phyloP scores from a whole-genome alignment of 2,888 invertebrate genomes.

The Dermolepida albohirtum region DNA sequence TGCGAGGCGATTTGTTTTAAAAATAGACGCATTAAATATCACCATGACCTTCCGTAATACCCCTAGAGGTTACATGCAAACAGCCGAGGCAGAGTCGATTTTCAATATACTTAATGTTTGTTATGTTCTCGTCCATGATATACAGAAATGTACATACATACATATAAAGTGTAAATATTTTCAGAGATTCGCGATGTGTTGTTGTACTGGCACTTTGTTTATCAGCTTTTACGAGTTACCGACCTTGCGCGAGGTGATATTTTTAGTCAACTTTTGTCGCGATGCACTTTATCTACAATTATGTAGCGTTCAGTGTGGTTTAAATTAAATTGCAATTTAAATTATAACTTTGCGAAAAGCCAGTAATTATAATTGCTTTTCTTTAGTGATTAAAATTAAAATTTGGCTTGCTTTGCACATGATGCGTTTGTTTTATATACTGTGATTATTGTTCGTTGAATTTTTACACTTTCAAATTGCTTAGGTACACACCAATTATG shows the following conservation, averaged over 20 bases:
- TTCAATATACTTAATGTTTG: not conserved
- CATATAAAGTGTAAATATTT: constrained; percentile 8
- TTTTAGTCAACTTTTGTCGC: constrained; percentile 7
- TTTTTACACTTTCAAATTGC: too few species aligned
- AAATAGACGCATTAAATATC: constrained; percentile 24
- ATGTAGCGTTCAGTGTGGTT: not conserved
- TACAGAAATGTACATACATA: constrained; percentile 6
- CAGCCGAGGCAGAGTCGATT: constrained; percentile 1
- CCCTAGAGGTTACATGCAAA: constrained; percentile 7
- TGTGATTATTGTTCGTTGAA: too few species aligned
- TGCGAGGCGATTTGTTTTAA: constrained; percentile 1
- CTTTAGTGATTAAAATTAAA: too few species aligned
- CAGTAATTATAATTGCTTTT: too few species aligned
- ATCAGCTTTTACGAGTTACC: not conserved
- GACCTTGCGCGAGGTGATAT: constrained; percentile 20
- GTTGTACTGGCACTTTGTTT: not conserved
- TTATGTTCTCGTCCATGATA: constrained; percentile 2
- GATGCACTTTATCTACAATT: constrained; percentile 5
- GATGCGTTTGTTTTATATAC: too few species aligned
- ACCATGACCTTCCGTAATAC: constrained; percentile 28
- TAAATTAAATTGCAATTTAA: constrained; percentile 5
- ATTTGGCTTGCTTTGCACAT: too few species aligned
- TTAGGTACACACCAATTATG: too few species aligned
- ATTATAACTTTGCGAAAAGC: not conserved
- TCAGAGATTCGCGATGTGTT: constrained; percentile 1